These are phyloP conservation scores for Falcaria lacertinaria DNA, from an alignment of 2,888 invertebrate genomes.

Conservation along the genomic window DNA sequence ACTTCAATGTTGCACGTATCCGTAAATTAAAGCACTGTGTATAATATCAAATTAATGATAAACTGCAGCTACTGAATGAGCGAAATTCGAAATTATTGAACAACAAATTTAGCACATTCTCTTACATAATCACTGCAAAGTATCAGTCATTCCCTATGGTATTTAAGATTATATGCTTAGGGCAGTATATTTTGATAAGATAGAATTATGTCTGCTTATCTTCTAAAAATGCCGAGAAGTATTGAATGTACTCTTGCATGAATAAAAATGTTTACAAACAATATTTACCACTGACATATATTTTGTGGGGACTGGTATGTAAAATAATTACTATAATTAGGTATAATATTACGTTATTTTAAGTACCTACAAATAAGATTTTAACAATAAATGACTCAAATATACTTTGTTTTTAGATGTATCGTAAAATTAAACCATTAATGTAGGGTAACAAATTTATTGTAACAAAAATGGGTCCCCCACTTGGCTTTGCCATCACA, in stretches of 20 bases:
- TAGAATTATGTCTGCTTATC: neutral
- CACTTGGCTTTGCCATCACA: no score
- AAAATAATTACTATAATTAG: neutral
- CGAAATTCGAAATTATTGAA: no score
- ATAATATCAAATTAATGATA: no score
- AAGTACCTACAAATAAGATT: neutral
- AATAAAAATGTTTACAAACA: neutral
- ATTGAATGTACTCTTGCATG: neutral
- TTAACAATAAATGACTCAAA: neutral
- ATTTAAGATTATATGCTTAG: neutral
- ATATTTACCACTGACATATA: neutral
- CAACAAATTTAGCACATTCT: no score
- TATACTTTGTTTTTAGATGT: no score
- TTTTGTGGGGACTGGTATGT: neutral
- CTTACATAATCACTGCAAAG: neutral
- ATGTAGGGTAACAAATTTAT: no score
- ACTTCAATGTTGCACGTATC: no score
- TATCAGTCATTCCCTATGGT: neutral
- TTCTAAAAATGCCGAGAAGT: neutral
- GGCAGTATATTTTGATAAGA: neutral
- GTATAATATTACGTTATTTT: neutral
- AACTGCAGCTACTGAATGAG: no score
- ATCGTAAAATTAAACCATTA: no score
- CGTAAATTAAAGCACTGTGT: no score
- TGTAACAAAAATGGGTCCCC: no score